Evolutionary conservation across 2,797 vertebrate genomes (phyloP).

Genomic region (Manis crassicaudata): DNA sequence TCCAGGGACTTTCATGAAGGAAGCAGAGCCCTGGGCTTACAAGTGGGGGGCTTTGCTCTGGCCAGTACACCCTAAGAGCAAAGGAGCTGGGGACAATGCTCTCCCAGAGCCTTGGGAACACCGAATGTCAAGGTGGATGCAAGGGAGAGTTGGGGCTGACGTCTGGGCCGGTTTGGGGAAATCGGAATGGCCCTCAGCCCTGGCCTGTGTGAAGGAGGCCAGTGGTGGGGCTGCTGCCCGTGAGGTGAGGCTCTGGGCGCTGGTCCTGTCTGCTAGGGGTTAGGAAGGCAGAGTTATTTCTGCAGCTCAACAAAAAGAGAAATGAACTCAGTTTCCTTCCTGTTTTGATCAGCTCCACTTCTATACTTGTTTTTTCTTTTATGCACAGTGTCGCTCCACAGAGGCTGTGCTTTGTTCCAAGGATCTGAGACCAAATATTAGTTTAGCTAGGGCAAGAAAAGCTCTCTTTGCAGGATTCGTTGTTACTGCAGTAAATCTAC

Average conservation of each 20-base stretch:
- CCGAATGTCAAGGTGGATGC: neutral
- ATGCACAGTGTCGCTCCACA: neutral
- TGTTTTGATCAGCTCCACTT: neutral
- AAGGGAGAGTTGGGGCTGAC: neutral
- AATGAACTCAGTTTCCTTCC: neutral
- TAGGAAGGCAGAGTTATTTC: constrained; percentile 67
- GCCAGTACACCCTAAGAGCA: neutral
- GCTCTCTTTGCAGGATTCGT: neutral
- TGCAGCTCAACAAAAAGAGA: constrained; percentile 64
- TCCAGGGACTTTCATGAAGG: neutral
- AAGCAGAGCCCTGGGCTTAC: neutral
- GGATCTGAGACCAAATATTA: constrained; percentile 48
- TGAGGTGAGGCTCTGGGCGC: constrained; percentile 39
- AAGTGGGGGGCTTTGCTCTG: neutral
- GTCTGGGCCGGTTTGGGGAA: neutral
- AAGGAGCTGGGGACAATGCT: neutral
- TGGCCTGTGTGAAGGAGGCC: constrained; percentile 21
- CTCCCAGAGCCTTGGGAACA: rapidly evolving
- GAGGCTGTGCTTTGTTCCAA: constrained; percentile 55
- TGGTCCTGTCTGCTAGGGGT: neutral
- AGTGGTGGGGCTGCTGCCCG: neutral
- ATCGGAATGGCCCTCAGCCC: neutral
- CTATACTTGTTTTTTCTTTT: constrained; percentile 5
- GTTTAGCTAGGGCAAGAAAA: constrained; percentile 26
- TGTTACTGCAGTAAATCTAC: neutral